Percentiles rank a stretch among this genome's conserved stretches.
Conservation (phyloP, 2,888 invertebrate species). For the Serrognathus titanus region DNA sequence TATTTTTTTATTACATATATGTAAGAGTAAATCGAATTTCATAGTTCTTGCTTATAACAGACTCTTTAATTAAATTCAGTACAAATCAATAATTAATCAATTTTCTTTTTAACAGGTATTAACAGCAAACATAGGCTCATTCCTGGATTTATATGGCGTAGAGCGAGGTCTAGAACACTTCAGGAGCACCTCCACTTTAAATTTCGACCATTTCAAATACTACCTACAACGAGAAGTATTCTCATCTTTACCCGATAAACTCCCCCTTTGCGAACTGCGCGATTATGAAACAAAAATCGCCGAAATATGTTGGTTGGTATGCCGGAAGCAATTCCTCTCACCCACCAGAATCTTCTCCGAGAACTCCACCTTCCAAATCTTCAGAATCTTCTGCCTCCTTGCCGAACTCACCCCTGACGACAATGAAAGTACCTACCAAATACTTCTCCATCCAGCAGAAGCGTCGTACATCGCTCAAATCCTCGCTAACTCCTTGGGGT, state of each 20-base stretch:
- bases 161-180: conserved; percentile 78
- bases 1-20: no score
- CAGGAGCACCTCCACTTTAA: conserved; percentile 64
- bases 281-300: conserved; percentile 66
- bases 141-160: conserved; percentile 72
- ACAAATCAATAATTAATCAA: no score
- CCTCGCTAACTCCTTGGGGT: conserved; percentile 65
- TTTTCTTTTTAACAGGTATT: conserved; percentile 59
- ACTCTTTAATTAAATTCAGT: no score
- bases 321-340: conserved; percentile 63
- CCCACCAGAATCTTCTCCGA: conserved; percentile 62
- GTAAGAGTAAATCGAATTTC: no score
- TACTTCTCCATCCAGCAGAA: conserved; percentile 67
- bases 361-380: conserved; percentile 68
- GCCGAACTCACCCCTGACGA: conserved; percentile 67
- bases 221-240: conserved; percentile 75
- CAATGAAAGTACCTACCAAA: conserved; percentile 44
- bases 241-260: conserved; percentile 60
- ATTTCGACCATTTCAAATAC: conserved; percentile 72
- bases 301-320: conserved; percentile 78
- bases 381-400: conserved; percentile 74
- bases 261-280: conserved; percentile 56
- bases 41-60: background rate
- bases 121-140: conserved; percentile 76
- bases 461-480: conserved; percentile 66